phyloP scores from a whole-genome alignment of 1,140 invertebrate genomes.

The Tyrophagus putrescentiae region DNA sequence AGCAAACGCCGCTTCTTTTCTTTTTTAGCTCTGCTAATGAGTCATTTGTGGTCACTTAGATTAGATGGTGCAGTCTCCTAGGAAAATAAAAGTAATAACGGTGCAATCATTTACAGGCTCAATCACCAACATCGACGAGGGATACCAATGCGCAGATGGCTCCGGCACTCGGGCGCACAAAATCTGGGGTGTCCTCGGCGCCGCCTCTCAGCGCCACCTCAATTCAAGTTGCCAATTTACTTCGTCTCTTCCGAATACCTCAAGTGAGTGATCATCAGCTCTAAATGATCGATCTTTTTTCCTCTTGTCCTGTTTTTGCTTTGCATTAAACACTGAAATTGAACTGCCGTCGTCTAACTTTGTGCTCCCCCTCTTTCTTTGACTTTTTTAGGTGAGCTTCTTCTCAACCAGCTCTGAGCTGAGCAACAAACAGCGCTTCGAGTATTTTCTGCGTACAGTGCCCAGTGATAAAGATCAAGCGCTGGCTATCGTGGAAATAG shows the following conservation, averaged over 20 bases:
- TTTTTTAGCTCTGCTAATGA: not conserved
- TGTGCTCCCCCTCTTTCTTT: not conserved
- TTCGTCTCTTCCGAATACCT: conserved; percentile 83
- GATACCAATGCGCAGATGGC: conserved; percentile 52
- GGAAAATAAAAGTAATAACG: too few species aligned
- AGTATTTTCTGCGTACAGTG: conserved; percentile 85
- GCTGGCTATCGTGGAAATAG: conserved; percentile 84
- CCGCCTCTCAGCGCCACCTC: conserved; percentile 85
- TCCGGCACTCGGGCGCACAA: conserved; percentile 59
- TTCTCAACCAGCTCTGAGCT: conserved; percentile 88
- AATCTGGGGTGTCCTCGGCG: conserved; percentile 87
- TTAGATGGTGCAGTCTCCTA: not conserved
- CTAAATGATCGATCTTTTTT: not conserved
- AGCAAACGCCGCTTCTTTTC: not conserved
- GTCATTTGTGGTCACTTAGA: too few species aligned
- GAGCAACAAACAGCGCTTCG: conserved; percentile 84
- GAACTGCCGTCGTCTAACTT: not conserved
- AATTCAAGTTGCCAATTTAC: conserved; percentile 75
- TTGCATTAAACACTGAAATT: too few species aligned
- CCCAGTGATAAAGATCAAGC: conserved; percentile 88
- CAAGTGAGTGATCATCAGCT: conserved; percentile 57
- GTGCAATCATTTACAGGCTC: conserved; percentile 52
- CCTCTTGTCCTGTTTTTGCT: too few species aligned
- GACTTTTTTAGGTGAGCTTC: conserved; percentile 62
- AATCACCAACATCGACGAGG: conserved; percentile 80